phyloP scores from a whole-genome alignment of 2,113 vertebrate species.

The Dicentrarchus labrax region DNA sequence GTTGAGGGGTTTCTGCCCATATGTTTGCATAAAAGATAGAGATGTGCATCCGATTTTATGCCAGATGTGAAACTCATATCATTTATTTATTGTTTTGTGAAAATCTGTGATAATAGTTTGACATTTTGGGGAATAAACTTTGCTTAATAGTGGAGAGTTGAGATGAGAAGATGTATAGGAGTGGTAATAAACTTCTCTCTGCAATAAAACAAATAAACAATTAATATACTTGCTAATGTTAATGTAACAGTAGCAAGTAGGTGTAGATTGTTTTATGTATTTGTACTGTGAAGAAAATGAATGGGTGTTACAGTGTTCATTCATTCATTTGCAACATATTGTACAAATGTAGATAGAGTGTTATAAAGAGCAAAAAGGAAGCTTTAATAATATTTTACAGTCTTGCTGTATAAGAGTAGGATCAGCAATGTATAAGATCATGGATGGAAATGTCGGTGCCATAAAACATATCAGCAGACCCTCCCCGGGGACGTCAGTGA shows the following conservation, averaged over 20 bases:
- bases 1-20: background rate
- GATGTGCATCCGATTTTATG: background rate
- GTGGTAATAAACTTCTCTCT: background rate
- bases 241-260: too few relatives aligned
- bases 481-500: constrained; percentile 29
- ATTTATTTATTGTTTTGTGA: background rate
- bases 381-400: background rate
- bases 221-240: too few relatives aligned
- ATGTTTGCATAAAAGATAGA: constrained; percentile 3
- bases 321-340: background rate
- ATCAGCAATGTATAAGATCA: constrained; percentile 5
- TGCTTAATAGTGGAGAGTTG: background rate
- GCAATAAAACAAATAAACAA: too few relatives aligned
- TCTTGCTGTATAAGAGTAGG: background rate
- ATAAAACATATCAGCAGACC: background rate
- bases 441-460: background rate
- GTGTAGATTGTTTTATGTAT: background rate
- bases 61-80: background rate
- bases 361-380: background rate
- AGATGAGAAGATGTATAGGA: background rate
- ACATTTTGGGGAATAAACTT: background rate
- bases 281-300: too few relatives aligned
- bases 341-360: background rate
- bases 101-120: background rate
- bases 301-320: background rate